Percentiles rank a stretch among this genome's conserved stretches.
These are phyloP conservation scores for Iphiclides podalirius DNA, from an alignment of 2,888 invertebrate species.

Conservation along the genomic window DNA sequence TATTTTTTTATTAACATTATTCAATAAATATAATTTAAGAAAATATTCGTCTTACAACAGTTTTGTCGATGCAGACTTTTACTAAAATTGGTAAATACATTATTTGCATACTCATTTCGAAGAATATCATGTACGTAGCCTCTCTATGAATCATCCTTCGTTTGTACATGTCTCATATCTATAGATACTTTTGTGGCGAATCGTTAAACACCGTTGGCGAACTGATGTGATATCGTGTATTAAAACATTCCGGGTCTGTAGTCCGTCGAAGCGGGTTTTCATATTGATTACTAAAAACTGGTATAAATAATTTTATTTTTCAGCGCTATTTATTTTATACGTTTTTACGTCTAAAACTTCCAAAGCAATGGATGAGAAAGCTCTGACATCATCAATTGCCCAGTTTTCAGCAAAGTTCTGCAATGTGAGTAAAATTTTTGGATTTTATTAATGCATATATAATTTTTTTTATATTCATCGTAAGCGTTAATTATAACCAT, in stretches of 20 bases:
- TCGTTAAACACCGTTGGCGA: background rate
- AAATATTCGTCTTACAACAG: too few species aligned
- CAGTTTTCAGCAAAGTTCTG: slow-evolving; percentile 71
- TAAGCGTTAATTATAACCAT: too few species aligned
- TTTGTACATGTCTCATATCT: background rate
- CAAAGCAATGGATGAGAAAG: slow-evolving; percentile 56
- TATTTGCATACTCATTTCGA: background rate
- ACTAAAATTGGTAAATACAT: slow-evolving; percentile 12
- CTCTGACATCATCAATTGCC: slow-evolving; percentile 56
- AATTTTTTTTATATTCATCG: background rate
- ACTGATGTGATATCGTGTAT: background rate
- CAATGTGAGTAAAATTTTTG: slow-evolving; percentile 70
- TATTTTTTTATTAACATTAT: too few species aligned
- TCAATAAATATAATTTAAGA: too few species aligned
- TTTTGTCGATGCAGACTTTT: slow-evolving; percentile 23
- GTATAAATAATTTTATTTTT: slow-evolving; percentile 32
- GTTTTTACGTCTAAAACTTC: slow-evolving; percentile 25
- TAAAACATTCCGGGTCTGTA: background rate
- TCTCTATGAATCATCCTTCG: background rate
- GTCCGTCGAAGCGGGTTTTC: background rate
- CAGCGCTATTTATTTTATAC: slow-evolving; percentile 43
- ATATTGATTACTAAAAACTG: background rate
- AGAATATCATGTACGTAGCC: background rate
- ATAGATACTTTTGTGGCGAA: background rate
- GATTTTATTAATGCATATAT: background rate